These are phyloP conservation scores for Electrona antarctica DNA, from an alignment of 2,113 vertebrate species.

Conservation along the genomic window DNA sequence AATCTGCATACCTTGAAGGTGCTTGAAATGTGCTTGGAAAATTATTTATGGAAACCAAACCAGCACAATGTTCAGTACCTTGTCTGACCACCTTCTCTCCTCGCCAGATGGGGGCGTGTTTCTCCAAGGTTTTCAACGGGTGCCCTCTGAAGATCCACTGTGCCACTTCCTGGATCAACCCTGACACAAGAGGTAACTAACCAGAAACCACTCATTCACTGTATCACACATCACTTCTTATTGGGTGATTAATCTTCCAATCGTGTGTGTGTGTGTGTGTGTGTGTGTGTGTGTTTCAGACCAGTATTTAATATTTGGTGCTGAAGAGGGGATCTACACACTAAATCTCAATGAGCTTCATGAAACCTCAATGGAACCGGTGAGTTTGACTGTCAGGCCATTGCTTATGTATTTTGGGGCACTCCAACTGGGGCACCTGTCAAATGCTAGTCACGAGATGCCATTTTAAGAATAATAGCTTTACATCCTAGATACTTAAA, in stretches of 20 bases:
- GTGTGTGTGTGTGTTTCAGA: constrained; percentile 78
- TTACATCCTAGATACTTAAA: too few relatives aligned
- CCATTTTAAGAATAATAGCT: too few relatives aligned
- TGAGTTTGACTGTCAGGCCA: constrained; percentile 43
- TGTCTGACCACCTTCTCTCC: constrained; percentile 28
- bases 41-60: too few relatives aligned
- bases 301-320: constrained; percentile 98
- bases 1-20: background rate
- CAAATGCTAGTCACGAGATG: too few relatives aligned
- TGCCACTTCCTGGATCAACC: constrained; percentile 98
- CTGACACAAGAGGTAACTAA: constrained; percentile 92
- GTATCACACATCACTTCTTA: background rate
- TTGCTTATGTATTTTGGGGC: too few relatives aligned
- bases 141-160: constrained; percentile 98
- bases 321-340: constrained; percentile 98
- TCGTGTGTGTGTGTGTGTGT: background rate
- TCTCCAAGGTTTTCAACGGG: constrained; percentile 98
- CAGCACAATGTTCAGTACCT: background rate
- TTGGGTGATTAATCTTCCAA: background rate
- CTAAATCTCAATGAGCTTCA: constrained; percentile 98
- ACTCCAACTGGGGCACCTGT: too few relatives aligned
- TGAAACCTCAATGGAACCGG: constrained; percentile 98
- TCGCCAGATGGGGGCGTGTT: constrained; percentile 96
- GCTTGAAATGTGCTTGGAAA: background rate
- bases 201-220: background rate